Evolutionary conservation across 2,888 invertebrate species (phyloP).

Genomic region (Cryptosula pallasiana): DNA sequence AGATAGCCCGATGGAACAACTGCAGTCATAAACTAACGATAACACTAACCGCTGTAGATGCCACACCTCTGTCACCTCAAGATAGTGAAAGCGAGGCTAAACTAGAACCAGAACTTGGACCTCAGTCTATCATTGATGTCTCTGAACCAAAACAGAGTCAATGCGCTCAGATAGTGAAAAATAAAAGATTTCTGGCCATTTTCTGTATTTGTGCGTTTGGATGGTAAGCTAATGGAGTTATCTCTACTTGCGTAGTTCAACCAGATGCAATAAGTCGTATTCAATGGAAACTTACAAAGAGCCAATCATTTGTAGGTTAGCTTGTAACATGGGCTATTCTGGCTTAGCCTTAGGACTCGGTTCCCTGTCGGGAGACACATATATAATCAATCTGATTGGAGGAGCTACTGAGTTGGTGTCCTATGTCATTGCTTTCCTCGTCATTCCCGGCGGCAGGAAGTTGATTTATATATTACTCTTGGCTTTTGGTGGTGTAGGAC

Average conservation of each 20-base stretch:
- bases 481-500: background rate
- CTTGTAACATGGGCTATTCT: slow-evolving; percentile 7
- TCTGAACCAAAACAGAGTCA: background rate
- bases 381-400: slow-evolving; percentile 4
- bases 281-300: background rate
- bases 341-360: background rate
- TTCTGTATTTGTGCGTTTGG: background rate
- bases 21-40: background rate
- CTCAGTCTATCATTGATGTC: background rate
- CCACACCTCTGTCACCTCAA: background rate
- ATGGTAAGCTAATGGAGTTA: background rate
- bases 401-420: background rate
- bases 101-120: background rate
- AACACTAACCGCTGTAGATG: background rate
- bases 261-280: background rate
- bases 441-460: slow-evolving; percentile 14
- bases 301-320: background rate
- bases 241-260: no score
- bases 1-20: slow-evolving; percentile 1
- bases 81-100: background rate
- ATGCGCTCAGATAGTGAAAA: background rate
- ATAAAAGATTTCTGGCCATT: background rate
- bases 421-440: slow-evolving; percentile 1
- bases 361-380: background rate
- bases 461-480: background rate